Conservation (phyloP, 2,797 vertebrate species). For the Arrhamphus sclerolepis region DNA sequence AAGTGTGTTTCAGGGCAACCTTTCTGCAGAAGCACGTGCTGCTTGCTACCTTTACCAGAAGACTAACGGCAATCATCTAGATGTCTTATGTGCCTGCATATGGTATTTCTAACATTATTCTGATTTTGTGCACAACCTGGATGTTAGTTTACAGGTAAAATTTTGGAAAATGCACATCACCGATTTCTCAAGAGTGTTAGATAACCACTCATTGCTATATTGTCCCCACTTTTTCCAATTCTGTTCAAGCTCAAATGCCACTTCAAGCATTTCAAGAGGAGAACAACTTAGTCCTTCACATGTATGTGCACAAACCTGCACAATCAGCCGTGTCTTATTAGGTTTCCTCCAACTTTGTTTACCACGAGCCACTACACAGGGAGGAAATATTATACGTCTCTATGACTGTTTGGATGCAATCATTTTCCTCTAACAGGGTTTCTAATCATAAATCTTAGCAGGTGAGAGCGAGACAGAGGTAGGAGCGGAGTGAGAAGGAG, state of each 20-base stretch:
- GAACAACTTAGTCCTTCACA: constrained; percentile 9
- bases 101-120: too few species aligned
- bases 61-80: constrained; percentile 42
- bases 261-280: constrained; percentile 16
- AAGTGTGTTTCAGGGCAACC: constrained; percentile 19
- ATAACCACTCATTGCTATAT: neutral
- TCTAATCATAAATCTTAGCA: constrained; percentile 67
- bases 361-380: constrained; percentile 50
- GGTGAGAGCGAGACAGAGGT: constrained; percentile 23
- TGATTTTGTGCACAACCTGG: too few species aligned
- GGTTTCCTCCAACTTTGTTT: constrained; percentile 36
- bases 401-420: constrained; percentile 59
- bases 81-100: neutral
- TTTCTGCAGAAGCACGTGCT: too few species aligned
- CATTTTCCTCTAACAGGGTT: constrained; percentile 62
- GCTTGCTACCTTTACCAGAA: constrained; percentile 22
- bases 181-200: too few species aligned
- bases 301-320: constrained; percentile 15
- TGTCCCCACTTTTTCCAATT: constrained; percentile 24
- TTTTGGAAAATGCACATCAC: too few species aligned
- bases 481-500: constrained; percentile 11
- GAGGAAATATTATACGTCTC: constrained; percentile 66
- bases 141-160: too few species aligned
- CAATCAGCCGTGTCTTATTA: neutral
- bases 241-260: constrained; percentile 26